These are phyloP conservation scores for Folsomia manolachei DNA, from an alignment of 2,888 invertebrate genomes.

Conservation along the genomic window DNA sequence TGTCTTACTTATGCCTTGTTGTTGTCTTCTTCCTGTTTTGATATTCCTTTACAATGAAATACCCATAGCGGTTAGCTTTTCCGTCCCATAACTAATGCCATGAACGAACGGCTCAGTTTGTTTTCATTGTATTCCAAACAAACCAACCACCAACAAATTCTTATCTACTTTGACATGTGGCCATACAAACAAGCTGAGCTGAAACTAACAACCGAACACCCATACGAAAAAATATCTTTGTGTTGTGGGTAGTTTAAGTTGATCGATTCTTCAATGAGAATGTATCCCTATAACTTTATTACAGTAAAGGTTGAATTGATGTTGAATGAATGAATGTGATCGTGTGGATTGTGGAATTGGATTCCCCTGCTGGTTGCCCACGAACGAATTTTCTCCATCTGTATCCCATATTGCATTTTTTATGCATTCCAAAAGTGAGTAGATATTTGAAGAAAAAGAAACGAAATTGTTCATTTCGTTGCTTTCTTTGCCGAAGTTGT, in stretches of 20 bases:
- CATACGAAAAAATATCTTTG: background rate
- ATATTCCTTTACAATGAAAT: background rate
- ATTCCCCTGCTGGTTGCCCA: background rate
- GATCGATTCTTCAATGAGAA: background rate
- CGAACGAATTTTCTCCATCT: background rate
- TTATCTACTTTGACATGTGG: background rate
- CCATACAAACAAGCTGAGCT: background rate
- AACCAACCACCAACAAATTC: background rate
- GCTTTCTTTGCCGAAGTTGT: slow-evolving; percentile 23
- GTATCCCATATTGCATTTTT: too few relatives aligned
- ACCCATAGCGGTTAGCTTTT: too few relatives aligned
- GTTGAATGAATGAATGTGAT: background rate
- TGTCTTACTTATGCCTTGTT: background rate
- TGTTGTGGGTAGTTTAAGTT: background rate
- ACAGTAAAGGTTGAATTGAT: background rate
- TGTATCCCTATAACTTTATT: background rate
- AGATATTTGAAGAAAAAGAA: slow-evolving; percentile 16
- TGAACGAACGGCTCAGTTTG: too few relatives aligned
- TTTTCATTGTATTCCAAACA: background rate
- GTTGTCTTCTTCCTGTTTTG: background rate
- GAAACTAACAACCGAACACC: too few relatives aligned
- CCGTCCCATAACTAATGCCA: too few relatives aligned
- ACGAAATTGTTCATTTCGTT: slow-evolving; percentile 41
- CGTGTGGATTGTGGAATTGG: background rate
- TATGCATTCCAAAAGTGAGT: too few relatives aligned